Evolutionary conservation across 1,140 invertebrate genomes (phyloP), one percentile per base, ranked within the genome.

Genomic region (Pristionchus pacificus): DNA sequence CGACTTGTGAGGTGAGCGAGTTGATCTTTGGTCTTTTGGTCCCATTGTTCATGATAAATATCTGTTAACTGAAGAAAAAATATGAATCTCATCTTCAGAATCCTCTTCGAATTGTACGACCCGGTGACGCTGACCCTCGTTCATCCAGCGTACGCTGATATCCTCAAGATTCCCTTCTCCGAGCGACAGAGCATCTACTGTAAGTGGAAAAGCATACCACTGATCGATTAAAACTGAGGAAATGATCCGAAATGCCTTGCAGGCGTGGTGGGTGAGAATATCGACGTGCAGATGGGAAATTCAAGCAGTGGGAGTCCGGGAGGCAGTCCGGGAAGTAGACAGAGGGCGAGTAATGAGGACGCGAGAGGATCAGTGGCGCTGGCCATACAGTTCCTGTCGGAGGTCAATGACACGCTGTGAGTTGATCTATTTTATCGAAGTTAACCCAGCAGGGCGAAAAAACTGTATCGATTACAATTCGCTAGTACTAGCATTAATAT

Each of bases 181-280:
- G 78, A 80, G 55, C 68, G 71, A 2, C 81, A 82, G 58, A 57
- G 33, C n/a, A 71, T 80, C 31, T 77, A 72, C 64, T 83, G 77
- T 69, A 68, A 70, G 49, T 31, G n/a, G 66, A 68, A n/a, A n/a
- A n/a, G n/a, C n/a, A n/a, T n/a, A n/a, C n/a, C n/a, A n/a, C n/a
- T n/a, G n/a, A n/a, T n/a, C n/a, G n/a, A n/a, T n/a, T n/a, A n/a
- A n/a, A n/a, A n/a, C n/a, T 76, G 27, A 59, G 57, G 29, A 75
- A 25, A 49, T 33, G 13, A 62, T 75, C 1, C 25, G 29, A 1
- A 31, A 58, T 25, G 70, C 70, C 38, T 27, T 27, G 74, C 38
- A 49, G 38, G 38, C 38, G 19, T 19, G 38, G 19, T 49, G 19
- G 38, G 38, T 49, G 6, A 49, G 6, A 49, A 6, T 49, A 49